Evolutionary conservation across 1,140 invertebrate genomes (phyloP).

Genomic region (Temnothorax longispinosus): DNA sequence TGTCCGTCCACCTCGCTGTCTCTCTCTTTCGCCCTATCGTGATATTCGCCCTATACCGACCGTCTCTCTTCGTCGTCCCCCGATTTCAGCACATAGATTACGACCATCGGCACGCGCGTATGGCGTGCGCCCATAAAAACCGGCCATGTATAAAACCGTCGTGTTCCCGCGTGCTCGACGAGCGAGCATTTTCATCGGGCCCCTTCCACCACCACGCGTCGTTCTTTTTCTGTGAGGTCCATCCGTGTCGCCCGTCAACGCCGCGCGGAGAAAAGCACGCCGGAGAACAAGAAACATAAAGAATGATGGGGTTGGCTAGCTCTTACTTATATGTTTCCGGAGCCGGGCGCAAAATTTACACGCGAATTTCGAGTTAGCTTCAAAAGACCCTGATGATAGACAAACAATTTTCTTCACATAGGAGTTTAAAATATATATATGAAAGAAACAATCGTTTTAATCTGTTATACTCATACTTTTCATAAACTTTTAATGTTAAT

Average conservation of each 20-base stretch:
- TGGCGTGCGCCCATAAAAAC: conserved; percentile 57
- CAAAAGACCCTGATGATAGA: not conserved
- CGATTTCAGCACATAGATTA: conserved; percentile 65
- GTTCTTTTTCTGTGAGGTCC: conserved; percentile 52
- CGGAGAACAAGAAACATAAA: conserved; percentile 56
- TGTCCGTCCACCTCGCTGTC: not conserved
- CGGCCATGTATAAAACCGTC: conserved; percentile 62
- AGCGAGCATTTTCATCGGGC: conserved; percentile 54
- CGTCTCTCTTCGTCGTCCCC: conserved; percentile 40
- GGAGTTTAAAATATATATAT: not conserved
- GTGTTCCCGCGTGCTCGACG: conserved; percentile 56
- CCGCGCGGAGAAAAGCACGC: conserved; percentile 29
- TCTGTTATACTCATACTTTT: not conserved
- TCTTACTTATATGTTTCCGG: conserved; percentile 39
- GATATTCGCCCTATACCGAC: not conserved
- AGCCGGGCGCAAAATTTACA: conserved; percentile 24
- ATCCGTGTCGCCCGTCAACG: conserved; percentile 56
- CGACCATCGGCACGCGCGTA: conserved; percentile 60
- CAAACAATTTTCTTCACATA: not conserved
- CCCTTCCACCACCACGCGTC: not conserved
- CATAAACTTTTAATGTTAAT: not conserved
- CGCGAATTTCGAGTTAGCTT: conserved; percentile 22
- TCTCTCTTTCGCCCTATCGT: conserved; percentile 10
- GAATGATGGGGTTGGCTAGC: conserved; percentile 24
- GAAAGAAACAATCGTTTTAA: not conserved